Conservation (phyloP, 2,113 vertebrate species). For the Anoura caudifer region DNA sequence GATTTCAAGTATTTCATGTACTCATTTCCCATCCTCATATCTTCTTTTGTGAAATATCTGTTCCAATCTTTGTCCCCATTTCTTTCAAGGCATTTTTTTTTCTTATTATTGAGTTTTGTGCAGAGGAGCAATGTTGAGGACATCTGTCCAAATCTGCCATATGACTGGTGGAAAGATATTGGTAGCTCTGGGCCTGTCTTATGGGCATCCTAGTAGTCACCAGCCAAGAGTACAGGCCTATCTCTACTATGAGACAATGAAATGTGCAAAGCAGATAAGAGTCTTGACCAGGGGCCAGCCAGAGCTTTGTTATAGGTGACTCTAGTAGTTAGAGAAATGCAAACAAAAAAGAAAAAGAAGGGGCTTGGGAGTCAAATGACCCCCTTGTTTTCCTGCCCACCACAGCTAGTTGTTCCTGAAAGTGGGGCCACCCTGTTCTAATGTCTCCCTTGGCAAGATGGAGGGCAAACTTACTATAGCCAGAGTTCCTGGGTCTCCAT, state of each 20-base stretch:
- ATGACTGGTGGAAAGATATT: not conserved
- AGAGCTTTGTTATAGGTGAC: not conserved
- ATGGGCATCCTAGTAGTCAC: too few species aligned
- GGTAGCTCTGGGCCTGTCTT: not conserved
- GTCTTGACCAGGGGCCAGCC: not conserved
- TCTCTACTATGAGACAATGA: not conserved
- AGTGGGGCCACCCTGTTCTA: not conserved
- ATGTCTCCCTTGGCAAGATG: not conserved
- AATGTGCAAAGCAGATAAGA: not conserved
- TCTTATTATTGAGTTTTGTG: not conserved
- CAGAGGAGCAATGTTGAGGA: not conserved
- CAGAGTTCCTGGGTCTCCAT: not conserved
- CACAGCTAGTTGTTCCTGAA: not conserved
- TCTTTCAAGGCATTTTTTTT: not conserved
- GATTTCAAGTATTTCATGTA: not conserved
- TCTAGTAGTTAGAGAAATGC: not conserved
- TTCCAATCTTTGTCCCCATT: not conserved
- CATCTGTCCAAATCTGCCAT: not conserved
- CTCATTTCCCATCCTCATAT: not conserved
- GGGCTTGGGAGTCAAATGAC: not conserved
- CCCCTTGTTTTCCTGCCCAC: not conserved
- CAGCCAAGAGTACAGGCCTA: not conserved
- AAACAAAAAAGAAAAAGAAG: not conserved
- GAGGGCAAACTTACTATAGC: not conserved
- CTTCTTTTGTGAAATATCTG: not conserved